Base-by-base conservation (phyloP, 2,888 invertebrate species). In the Troglohyphantes excavatus region DNA sequence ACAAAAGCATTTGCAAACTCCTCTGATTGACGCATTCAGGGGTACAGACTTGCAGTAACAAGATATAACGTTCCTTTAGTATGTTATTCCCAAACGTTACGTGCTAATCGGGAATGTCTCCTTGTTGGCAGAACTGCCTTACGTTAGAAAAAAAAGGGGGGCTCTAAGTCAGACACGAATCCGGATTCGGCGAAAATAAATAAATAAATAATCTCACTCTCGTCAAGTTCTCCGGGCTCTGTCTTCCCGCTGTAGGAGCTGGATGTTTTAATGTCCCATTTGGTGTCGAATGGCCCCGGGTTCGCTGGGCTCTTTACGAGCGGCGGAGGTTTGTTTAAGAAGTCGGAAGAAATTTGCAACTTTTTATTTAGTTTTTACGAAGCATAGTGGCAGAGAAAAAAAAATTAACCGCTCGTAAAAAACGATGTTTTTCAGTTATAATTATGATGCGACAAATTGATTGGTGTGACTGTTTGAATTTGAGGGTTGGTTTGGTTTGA, bases 271-370 rank as follows among this genome's bases (percentile, higher is more conserved):
- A 27, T 11, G 67, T 65, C 27, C 6, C 39, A 21, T 26, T 79
- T 79, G 21, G 9, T n/a, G 29, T 17, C 39, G 21, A 78, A 78
- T 43, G 43, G 39, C 65, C 39, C n/a, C 6, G 23, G 11, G 43
- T 72, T 72, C 43, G 26, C 46, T 43, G 43, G 6, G 23, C 46
- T 43, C 23, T 72, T 72, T 72, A 72, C 23, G 72, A 46, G 23
- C 13, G 27, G 3, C 9, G 13, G 33, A n/a, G n/a, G 65, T 78
- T 67, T 78, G 43, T 65, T 65, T 65, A 78, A 78, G 67, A 43
- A 78, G 27, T 46, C 0, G n/a, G 1, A 9, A 27, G 19, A 67
- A 67, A 78, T 43, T 46, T 27, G 65, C 26, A 17, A 43, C 43
- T 65, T 63, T 65, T 78, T 65, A 63, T 78, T 43, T 43, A 19